phyloP scores from a whole-genome alignment of 2,888 invertebrate species.

The Caprella mutica region DNA sequence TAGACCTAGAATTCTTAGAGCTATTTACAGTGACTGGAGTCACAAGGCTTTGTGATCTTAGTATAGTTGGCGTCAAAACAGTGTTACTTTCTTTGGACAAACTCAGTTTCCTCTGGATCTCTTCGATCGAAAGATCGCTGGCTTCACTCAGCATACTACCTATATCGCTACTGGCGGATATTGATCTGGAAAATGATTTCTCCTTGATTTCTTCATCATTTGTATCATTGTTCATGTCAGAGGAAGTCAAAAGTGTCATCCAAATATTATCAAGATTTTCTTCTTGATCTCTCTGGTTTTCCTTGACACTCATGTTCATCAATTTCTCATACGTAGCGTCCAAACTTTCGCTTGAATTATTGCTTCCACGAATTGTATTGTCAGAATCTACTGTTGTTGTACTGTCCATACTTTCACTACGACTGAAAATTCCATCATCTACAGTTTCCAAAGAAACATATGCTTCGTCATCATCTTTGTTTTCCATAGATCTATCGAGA shows the following conservation, averaged over 20 bases:
- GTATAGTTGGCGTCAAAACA: too few relatives aligned
- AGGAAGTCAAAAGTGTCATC: too few relatives aligned
- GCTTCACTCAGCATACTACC: neutral
- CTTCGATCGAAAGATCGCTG: neutral
- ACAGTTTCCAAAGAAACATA: neutral
- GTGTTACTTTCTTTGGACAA: neutral
- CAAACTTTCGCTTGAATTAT: too few relatives aligned
- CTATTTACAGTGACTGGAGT: neutral
- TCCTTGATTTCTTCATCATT: too few relatives aligned
- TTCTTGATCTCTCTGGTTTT: too few relatives aligned
- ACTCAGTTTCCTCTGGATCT: neutral
- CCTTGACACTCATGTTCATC: too few relatives aligned
- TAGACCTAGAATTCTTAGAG: slow-evolving; percentile 2
- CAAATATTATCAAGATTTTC: too few relatives aligned
- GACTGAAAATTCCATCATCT: neutral
- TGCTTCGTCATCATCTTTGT: neutral
- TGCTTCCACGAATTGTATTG: slow-evolving; percentile 6
- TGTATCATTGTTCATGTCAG: too few relatives aligned
- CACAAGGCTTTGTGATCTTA: neutral
- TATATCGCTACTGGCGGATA: neutral
- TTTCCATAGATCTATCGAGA: too few relatives aligned
- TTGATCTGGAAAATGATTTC: too few relatives aligned
- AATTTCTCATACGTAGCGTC: too few relatives aligned
- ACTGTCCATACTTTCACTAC: slow-evolving; percentile 13
- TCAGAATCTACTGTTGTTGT: slow-evolving; percentile 10